A percentile compares a stretch with the other conserved stretches of the same genome.
Conservation (phyloP, 2,797 vertebrate species). For the Uromys caudimaculatus region DNA sequence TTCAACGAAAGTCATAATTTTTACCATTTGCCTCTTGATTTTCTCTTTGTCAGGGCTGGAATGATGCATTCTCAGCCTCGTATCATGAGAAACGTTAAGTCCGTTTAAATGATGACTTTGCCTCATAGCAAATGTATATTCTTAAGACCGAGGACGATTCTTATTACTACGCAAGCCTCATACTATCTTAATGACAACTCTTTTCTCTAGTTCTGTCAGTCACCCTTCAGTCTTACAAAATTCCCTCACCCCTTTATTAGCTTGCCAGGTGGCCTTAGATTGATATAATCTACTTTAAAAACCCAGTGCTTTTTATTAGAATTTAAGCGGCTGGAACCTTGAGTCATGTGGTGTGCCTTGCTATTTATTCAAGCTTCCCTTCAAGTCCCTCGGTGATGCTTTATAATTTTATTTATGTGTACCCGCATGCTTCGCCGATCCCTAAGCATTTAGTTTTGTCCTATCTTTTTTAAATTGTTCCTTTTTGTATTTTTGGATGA, state of each 20-base stretch:
- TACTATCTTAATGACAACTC: conserved; percentile 45
- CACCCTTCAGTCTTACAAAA: conserved; percentile 36
- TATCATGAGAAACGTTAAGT: not conserved
- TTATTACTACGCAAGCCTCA: conserved; percentile 13
- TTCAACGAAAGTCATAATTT: not conserved
- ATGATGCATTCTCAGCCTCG: not conserved
- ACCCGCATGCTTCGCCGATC: not conserved
- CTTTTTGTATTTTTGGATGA: not conserved
- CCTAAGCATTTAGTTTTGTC: conserved; percentile 20
- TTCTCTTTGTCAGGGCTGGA: not conserved
- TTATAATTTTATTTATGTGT: conserved; percentile 49
- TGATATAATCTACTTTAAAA: conserved; percentile 53
- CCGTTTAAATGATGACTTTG: conserved; percentile 29
- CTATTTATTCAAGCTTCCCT: conserved; percentile 24
- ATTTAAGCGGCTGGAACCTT: conserved; percentile 26
- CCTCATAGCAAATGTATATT: not conserved
- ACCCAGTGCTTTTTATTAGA: conserved; percentile 59
- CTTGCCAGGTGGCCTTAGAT: conserved; percentile 60
- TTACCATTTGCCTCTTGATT: not conserved
- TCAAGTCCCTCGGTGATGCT: not conserved
- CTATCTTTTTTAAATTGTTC: conserved; percentile 1
- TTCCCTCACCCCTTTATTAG: conserved; percentile 51
- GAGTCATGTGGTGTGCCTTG: not conserved
- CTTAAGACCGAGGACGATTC: conserved; percentile 5
- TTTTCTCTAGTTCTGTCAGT: conserved; percentile 20